Conservation (phyloP, 2,113 vertebrate species). For the Thunnus thynnus region DNA sequence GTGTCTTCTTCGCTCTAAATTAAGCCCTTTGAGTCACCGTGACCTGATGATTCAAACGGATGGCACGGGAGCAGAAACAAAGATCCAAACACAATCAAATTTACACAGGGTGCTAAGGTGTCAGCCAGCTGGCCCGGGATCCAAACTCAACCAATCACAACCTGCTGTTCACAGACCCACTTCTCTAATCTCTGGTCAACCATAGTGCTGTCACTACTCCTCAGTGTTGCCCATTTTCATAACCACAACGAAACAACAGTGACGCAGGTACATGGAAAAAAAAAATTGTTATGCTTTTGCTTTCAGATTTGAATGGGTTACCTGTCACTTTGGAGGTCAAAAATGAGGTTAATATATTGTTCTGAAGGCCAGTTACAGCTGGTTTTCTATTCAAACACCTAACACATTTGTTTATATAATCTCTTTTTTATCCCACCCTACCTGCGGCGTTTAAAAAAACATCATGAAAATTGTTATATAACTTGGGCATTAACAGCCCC, state of each 20-base stretch:
- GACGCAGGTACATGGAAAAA: not conserved
- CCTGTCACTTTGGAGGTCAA: slow-evolving; percentile 19
- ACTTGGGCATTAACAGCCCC: slow-evolving; percentile 27
- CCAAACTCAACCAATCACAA: not conserved
- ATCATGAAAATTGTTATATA: slow-evolving; percentile 65
- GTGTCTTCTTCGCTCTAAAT: slow-evolving; percentile 42
- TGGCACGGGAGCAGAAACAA: slow-evolving; percentile 36
- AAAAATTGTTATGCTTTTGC: not conserved
- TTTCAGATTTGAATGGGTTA: slow-evolving; percentile 30
- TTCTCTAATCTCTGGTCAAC: not conserved
- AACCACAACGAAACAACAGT: slow-evolving; percentile 20
- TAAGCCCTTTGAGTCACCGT: slow-evolving; percentile 53
- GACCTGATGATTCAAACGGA: slow-evolving; percentile 54
- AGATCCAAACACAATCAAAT: slow-evolving; percentile 44
- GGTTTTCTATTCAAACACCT: slow-evolving; percentile 29
- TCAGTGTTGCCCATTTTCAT: slow-evolving; percentile 34
- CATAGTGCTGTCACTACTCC: not conserved
- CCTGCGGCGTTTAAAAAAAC: slow-evolving; percentile 35
- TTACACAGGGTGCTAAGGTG: slow-evolving; percentile 21
- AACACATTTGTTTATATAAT: slow-evolving; percentile 65
- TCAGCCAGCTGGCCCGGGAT: not conserved
- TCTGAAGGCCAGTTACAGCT: not conserved
- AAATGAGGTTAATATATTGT: slow-evolving; percentile 49
- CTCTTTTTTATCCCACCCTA: slow-evolving; percentile 14
- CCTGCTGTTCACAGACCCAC: not conserved